phyloP scores from a whole-genome alignment of 2,888 invertebrate genomes.

The Caenorhabditis sp. region DNA sequence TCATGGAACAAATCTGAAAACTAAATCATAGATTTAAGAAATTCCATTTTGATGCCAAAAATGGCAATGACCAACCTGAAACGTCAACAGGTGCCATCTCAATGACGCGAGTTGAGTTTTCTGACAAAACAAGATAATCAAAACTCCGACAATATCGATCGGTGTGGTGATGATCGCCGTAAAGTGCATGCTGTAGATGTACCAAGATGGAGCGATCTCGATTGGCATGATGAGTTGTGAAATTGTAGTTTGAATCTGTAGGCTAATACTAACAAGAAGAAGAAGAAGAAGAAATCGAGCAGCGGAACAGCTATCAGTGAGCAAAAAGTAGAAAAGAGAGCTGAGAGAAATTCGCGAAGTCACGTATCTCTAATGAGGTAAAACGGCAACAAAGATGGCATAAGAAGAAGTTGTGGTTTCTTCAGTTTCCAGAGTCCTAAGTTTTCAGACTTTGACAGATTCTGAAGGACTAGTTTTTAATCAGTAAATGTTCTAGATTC shows the following conservation, averaged over 20 bases:
- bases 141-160: slow-evolving; percentile 18
- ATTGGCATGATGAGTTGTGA: slow-evolving; percentile 36
- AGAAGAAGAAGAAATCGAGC: not conserved
- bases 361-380: not conserved
- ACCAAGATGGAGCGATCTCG: slow-evolving; percentile 41
- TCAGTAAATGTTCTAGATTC: not conserved
- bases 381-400: not conserved
- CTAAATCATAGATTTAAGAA: too few species aligned
- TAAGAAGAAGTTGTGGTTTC: too few species aligned
- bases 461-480: too few species aligned
- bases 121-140: slow-evolving; percentile 41
- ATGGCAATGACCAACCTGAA: slow-evolving; percentile 31
- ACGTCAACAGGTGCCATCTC: slow-evolving; percentile 39
- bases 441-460: too few species aligned
- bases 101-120: slow-evolving; percentile 18
- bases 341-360: not conserved
- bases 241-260: slow-evolving; percentile 6
- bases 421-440: too few species aligned
- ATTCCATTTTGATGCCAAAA: too few species aligned
- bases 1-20: slow-evolving; percentile 42
- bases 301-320: not conserved
- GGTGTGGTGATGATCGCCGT: slow-evolving; percentile 35
- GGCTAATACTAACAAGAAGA: not conserved
- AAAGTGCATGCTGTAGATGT: slow-evolving; percentile 44
- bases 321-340: not conserved